Conservation (phyloP, 2,113 vertebrate genomes). For the Xenopus laevis region DNA sequence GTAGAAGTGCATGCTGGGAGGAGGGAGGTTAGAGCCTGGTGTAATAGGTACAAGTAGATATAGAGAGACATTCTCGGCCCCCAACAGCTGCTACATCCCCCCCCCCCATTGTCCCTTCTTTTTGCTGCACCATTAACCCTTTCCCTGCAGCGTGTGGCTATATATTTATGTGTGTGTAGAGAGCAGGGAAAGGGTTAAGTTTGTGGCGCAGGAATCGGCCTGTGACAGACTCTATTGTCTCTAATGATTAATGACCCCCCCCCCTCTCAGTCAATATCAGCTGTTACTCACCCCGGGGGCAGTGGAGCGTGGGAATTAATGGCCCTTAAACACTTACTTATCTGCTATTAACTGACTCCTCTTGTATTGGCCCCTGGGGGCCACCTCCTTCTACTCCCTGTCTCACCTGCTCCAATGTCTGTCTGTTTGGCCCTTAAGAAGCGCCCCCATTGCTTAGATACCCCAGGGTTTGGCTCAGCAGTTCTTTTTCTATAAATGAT, state of each 20-base stretch:
- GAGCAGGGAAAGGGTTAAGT: not conserved
- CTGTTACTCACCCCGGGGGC: not conserved
- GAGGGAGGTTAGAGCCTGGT: no score
- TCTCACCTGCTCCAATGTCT: no score
- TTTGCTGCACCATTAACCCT: no score
- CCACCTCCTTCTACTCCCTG: not conserved
- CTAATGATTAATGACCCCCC: not conserved
- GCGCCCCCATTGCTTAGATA: no score
- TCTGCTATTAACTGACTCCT: not conserved
- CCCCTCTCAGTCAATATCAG: not conserved
- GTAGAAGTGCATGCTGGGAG: not conserved
- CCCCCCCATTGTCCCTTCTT: no score
- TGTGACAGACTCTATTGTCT: not conserved
- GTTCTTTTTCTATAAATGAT: no score
- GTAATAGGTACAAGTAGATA: not conserved
- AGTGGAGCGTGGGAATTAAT: not conserved
- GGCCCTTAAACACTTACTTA: conserved; percentile 9
- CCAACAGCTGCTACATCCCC: no score
- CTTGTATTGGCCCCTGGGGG: not conserved
- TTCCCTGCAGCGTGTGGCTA: no score
- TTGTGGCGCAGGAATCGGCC: not conserved
- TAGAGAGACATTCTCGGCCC: fast-evolving
- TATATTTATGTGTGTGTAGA: not conserved
- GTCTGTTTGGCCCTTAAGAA: no score
- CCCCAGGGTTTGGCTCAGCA: no score